Conservation (phyloP, 64 coral and sea anemone species). For the Astreopora myriophthalma region DNA sequence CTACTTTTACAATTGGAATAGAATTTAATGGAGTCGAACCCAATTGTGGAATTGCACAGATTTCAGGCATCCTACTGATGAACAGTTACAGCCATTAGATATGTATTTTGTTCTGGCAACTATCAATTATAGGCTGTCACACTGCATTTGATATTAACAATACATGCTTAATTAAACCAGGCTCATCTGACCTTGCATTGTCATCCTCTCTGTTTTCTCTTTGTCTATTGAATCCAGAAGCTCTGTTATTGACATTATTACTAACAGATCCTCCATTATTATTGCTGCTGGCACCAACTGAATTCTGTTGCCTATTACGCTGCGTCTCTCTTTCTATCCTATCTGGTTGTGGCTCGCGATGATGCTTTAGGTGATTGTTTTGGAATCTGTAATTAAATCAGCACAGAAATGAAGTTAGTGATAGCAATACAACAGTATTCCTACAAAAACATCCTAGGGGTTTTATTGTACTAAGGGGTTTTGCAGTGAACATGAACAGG, state of each 20-base stretch:
- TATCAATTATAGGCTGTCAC: no score
- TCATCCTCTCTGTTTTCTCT: conserved; percentile 60
- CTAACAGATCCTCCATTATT: neutral
- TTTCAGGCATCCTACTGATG: no score
- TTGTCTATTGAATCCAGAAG: conserved; percentile 11
- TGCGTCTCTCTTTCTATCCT: conserved; percentile 10
- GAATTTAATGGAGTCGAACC: no score
- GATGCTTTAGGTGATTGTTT: conserved; percentile 4
- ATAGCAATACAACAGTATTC: neutral
- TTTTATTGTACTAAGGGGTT: no score
- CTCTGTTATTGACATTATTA: conserved; percentile 1
- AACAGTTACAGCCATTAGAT: no score
- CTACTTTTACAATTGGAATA: no score
- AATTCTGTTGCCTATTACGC: neutral
- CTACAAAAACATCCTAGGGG: no score
- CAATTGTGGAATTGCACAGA: no score
- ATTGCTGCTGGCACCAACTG: neutral
- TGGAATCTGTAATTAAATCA: neutral
- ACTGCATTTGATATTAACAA: no score
- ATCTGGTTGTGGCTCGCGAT: neutral
- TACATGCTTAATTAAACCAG: neutral
- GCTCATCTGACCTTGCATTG: conserved; percentile 29
- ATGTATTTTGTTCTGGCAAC: no score
- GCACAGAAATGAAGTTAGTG: neutral
- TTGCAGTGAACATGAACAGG: no score